Conservation (phyloP, 2,113 vertebrate species). For the Trichechus manatus region DNA sequence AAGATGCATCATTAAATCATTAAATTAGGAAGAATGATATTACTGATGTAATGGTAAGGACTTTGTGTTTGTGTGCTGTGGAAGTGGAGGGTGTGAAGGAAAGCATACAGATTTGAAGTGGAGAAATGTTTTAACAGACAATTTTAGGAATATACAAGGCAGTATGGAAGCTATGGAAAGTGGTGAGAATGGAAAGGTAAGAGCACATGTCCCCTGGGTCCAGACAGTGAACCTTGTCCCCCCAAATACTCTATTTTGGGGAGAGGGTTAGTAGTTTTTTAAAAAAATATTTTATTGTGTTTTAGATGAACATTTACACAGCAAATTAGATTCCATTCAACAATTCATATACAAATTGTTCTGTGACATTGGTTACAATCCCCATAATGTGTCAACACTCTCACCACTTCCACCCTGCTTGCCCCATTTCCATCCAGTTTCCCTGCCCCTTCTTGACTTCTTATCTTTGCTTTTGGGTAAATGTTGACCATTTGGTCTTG, state of each 20-base stretch:
- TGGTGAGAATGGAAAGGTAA: not conserved
- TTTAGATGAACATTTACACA: not conserved
- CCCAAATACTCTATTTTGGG: not conserved
- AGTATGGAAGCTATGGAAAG: not conserved
- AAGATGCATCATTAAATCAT: not conserved
- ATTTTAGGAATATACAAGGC: not conserved
- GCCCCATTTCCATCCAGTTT: not conserved
- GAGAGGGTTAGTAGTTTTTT: not conserved
- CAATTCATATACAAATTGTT: not conserved
- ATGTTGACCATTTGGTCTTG: not conserved
- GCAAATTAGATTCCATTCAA: not conserved
- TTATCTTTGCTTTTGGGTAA: not conserved
- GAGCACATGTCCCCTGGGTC: not conserved
- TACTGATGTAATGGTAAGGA: not conserved
- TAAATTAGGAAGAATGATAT: not conserved
- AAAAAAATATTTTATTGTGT: not conserved
- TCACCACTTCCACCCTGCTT: not conserved
- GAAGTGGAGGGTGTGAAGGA: not conserved
- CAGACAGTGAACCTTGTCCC: not conserved
- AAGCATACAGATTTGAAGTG: not conserved
- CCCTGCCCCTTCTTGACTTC: not conserved
- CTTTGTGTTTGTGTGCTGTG: not conserved
- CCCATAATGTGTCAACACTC: not conserved
- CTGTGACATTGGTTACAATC: not conserved
- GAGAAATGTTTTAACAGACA: not conserved